Evolutionary conservation across 2,888 invertebrate genomes (phyloP).

Genomic region (Deilephila elpenor): DNA sequence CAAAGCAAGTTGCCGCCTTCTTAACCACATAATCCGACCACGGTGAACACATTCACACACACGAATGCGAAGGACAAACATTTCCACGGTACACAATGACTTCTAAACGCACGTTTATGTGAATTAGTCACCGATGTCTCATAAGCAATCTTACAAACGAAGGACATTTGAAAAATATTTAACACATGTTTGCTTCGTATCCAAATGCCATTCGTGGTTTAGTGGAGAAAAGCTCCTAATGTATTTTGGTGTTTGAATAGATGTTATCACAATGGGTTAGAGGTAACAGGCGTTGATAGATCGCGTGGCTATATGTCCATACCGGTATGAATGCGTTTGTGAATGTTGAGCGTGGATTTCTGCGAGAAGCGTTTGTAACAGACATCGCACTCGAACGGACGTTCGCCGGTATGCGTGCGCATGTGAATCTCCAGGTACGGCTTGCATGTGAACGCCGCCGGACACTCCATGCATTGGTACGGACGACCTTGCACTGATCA

Average conservation of each 20-base stretch:
- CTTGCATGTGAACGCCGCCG: slow-evolving; percentile 86
- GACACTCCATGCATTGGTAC: slow-evolving; percentile 84
- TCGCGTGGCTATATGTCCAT: slow-evolving; percentile 54
- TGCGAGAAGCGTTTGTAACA: slow-evolving; percentile 85
- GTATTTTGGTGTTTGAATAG: slow-evolving; percentile 7
- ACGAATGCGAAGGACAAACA: neutral
- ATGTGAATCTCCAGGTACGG: slow-evolving; percentile 87
- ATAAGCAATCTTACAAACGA: slow-evolving; percentile 38
- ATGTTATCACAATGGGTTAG: slow-evolving; percentile 27
- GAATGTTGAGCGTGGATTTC: slow-evolving; percentile 85
- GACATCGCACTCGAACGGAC: slow-evolving; percentile 84
- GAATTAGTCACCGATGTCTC: slow-evolving; percentile 40
- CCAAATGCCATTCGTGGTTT: slow-evolving; percentile 41
- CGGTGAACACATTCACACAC: slow-evolving; percentile 39
- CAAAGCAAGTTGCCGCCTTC: slow-evolving; percentile 82
- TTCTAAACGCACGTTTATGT: slow-evolving; percentile 20
- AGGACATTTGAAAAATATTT: slow-evolving; percentile 49
- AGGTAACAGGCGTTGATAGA: slow-evolving; percentile 24
- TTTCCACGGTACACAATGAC: neutral
- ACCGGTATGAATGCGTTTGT: slow-evolving; percentile 85
- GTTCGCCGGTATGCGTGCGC: slow-evolving; percentile 85
- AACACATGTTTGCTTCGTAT: neutral
- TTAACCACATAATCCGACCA: slow-evolving; percentile 51
- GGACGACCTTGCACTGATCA: slow-evolving; percentile 81
- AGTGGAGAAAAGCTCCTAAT: slow-evolving; percentile 25